A percentile compares a stretch with the other conserved stretches of the same genome.
These are phyloP conservation scores for Chaetogeoica ovagalla DNA, from an alignment of 2,888 invertebrate genomes.

Conservation along the genomic window DNA sequence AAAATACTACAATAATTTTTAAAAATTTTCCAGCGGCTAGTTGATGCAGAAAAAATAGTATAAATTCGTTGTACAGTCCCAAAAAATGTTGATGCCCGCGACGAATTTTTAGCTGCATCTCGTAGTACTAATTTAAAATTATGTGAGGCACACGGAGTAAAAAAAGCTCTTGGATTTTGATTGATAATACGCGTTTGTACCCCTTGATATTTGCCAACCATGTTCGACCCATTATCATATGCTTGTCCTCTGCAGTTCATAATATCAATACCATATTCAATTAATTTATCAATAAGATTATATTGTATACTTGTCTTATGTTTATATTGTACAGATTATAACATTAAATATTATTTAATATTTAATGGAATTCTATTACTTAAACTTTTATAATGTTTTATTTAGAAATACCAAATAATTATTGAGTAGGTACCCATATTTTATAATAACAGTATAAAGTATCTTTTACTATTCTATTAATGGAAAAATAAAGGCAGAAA, in stretches of 20 bases:
- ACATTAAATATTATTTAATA: too few species aligned
- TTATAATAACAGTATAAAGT: too few species aligned
- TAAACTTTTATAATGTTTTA: too few species aligned
- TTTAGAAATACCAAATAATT: too few species aligned
- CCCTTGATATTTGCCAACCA: not conserved
- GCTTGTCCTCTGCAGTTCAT: not conserved
- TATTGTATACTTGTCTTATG: not conserved
- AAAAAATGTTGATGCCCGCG: not conserved
- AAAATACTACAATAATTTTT: constrained; percentile 6
- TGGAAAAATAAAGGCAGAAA: too few species aligned
- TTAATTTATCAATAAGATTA: constrained; percentile 3
- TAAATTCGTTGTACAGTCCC: constrained; percentile 1
- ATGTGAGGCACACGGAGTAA: constrained; percentile 11
- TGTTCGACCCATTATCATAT: not conserved
- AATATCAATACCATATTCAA: not conserved
- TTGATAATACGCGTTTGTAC: not conserved
- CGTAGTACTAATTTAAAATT: constrained; percentile 11
- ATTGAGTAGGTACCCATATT: too few species aligned
- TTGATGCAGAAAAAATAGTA: constrained; percentile 13
- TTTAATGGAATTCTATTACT: too few species aligned
- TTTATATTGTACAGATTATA: too few species aligned
- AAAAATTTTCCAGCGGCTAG: not conserved
- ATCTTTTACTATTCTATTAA: too few species aligned
- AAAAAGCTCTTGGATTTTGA: constrained; percentile 19
- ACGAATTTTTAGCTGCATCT: constrained; percentile 6